Evolutionary conservation across 2,888 invertebrate genomes (phyloP).

Genomic region (Drosophila limbata): DNA sequence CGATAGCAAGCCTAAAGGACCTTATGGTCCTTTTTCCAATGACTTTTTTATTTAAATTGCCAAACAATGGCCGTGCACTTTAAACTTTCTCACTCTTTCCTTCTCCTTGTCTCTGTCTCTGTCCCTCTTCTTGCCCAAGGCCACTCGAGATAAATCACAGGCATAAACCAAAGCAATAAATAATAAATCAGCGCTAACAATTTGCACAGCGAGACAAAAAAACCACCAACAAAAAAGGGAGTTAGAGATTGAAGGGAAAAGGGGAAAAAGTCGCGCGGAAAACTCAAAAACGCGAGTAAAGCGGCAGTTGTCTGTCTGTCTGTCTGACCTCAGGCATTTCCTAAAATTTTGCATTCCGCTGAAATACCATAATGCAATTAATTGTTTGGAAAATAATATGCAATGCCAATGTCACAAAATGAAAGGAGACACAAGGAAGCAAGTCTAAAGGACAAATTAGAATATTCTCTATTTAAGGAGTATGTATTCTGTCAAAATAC

Average conservation of each 20-base stretch:
- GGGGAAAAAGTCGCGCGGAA: constrained; percentile 47
- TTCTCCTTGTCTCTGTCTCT: neutral
- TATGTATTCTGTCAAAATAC: neutral
- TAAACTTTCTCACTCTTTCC: constrained; percentile 27
- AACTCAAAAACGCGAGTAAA: constrained; percentile 43
- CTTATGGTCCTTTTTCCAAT: constrained; percentile 15
- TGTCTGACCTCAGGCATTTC: constrained; percentile 29
- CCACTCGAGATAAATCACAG: constrained; percentile 66
- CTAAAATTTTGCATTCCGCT: constrained; percentile 63
- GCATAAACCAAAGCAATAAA: constrained; percentile 70
- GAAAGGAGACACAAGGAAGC: neutral
- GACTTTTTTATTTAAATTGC: constrained; percentile 42
- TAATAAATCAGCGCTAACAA: constrained; percentile 74
- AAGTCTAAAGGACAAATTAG: neutral
- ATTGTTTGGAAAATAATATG: constrained; percentile 60
- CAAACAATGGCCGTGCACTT: constrained; percentile 52
- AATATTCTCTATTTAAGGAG: neutral
- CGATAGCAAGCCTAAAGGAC: constrained; percentile 39
- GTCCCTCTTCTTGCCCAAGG: constrained; percentile 15
- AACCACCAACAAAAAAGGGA: neutral
- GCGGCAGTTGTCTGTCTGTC: constrained; percentile 22
- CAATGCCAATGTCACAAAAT: constrained; percentile 24
- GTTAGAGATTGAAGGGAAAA: neutral
- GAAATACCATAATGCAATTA: constrained; percentile 67
- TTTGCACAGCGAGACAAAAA: constrained; percentile 58